phyloP scores from a whole-genome alignment of 2,888 invertebrate genomes.

The Hypercompe scribonia region DNA sequence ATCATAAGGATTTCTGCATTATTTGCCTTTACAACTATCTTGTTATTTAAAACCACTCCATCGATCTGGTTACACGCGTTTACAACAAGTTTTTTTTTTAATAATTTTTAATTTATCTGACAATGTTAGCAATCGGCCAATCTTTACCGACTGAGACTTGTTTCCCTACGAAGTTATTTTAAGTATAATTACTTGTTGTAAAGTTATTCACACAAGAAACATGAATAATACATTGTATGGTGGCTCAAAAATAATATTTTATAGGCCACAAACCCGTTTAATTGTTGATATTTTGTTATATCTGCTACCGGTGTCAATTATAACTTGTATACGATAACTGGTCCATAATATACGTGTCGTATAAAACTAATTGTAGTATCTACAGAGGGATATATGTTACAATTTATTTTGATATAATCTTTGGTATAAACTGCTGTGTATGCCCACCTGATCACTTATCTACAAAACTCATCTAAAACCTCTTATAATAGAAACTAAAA shows the following conservation, averaged over 20 bases:
- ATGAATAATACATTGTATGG: conserved; percentile 50
- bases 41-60: conserved; percentile 28
- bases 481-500: too few relatives aligned
- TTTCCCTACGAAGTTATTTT: conserved; percentile 48
- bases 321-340: background rate
- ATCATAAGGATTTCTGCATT: conserved; percentile 53
- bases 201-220: conserved; percentile 47
- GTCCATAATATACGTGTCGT: background rate
- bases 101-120: conserved; percentile 45
- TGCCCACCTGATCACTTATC: too few relatives aligned
- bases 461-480: too few relatives aligned
- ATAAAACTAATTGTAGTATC: background rate
- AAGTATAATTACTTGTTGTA: conserved; percentile 54
- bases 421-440: too few relatives aligned
- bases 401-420: too few relatives aligned
- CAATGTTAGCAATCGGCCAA: conserved; percentile 48
- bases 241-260: conserved; percentile 35
- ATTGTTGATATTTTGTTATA: conserved; percentile 19
- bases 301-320: background rate
- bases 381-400: too few relatives aligned
- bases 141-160: conserved; percentile 46
- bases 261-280: conserved; percentile 17
- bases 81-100: conserved; percentile 34
- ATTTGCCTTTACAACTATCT: conserved; percentile 31
- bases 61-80: conserved; percentile 37